Percentiles rank a stretch among this genome's conserved stretches.
Conservation (phyloP, 2,888 invertebrate species). For the Aromia moschata region DNA sequence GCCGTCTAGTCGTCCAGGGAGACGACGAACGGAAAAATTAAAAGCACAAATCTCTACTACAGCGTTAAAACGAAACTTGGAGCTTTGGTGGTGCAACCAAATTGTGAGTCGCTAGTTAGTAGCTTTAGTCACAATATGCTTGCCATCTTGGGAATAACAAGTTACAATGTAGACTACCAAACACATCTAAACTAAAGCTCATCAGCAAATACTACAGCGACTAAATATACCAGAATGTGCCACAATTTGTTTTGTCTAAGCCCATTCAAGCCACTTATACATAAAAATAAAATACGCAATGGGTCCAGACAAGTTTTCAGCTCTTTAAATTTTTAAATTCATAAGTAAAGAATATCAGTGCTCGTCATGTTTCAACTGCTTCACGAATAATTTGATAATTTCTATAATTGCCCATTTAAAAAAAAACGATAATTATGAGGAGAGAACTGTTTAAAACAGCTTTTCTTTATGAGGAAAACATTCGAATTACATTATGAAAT, state of each 20-base stretch:
- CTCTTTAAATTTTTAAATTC: no score
- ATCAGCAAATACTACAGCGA: background rate
- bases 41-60: slow-evolving; percentile 47
- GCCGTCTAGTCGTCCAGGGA: slow-evolving; percentile 9
- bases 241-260: background rate
- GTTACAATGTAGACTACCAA: slow-evolving; percentile 46
- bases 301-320: no score
- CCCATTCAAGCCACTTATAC: background rate
- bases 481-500: no score
- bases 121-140: slow-evolving; percentile 53
- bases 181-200: slow-evolving; percentile 10
- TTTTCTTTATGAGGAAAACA: no score
- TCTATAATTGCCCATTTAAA: no score
- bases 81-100: slow-evolving; percentile 52
- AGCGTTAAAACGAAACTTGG: slow-evolving; percentile 41
- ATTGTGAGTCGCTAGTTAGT: slow-evolving; percentile 55
- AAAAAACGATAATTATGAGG: no score
- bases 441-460: no score
- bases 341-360: no score
- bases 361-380: no score
- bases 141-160: slow-evolving; percentile 50
- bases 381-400: no score
- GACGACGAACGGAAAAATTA: slow-evolving; percentile 21
- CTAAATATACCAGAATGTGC: slow-evolving; percentile 11
- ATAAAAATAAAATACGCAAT: no score